Evolutionary conservation across 2,113 vertebrate species (phyloP), one percentile per base, ranked within the genome.

Genomic region (Talpa occidentalis): DNA sequence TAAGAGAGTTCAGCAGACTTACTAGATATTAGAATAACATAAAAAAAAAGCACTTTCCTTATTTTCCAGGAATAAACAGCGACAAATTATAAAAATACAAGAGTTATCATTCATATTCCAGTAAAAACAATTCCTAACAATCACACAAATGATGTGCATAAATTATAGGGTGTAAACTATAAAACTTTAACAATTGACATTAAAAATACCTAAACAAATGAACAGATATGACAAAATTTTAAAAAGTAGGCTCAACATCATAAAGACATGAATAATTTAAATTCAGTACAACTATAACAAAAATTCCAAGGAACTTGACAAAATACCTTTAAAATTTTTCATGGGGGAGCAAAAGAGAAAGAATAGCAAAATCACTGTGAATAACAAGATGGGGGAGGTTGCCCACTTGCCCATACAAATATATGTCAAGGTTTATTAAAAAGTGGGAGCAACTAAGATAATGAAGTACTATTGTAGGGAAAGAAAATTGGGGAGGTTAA

Each of bases 11-110:
- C 73, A 84, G 26, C 1, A 90, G n/a, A 30, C n/a, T 73, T n/a
- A 35, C 66, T 84, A n/a, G 35, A 26, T 49, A 92, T 81, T 66
- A 91, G 81, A 77, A 77, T 35, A 88, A 77, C 44, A 60, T 5
- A 54, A 91, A 35, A 40, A 70, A 37, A 86, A 92, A 95, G n/a
- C n/a, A 1, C 35, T 85, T 54, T 79, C 40, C 56, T 80, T 91
- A 78, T 85, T 94, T 28, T 42, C 42, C 11, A 96, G 26, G 42
- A 93, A 89, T 24, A 72, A 78, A 94, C 6, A 59, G 28, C 90
- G 72, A 67, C 32, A 77, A 94, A 78, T 77, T 14, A 59, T 84
- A 42, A 30, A 67, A 91, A n/a, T n/a, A n/a, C n/a, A 77, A 70
- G 62, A 44, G 80, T 17, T 3, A 37, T 12, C 14, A 56, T 52